Base-by-base conservation (phyloP, 2,797 vertebrate genomes). In the Tragelaphus oryx region DNA sequence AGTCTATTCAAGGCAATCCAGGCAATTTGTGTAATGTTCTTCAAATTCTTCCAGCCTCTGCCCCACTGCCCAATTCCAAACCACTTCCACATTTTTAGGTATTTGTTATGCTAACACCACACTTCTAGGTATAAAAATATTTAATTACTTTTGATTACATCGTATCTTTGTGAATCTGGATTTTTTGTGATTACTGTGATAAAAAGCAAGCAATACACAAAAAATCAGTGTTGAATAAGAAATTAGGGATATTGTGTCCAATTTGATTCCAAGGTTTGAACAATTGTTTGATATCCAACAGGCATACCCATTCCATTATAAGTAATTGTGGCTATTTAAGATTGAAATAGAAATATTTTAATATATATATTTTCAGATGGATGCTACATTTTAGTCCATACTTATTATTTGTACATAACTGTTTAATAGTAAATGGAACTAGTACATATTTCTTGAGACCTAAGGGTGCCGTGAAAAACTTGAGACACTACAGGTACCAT, bases 161-260 rank as follows among this genome's bases (percentile, higher is more conserved):
- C n/a, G 46, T 89, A 52, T 83, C 33, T 92, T 89, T 95, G n/a
- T 84, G 81, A 97, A 83, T 92, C 57, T 96, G 28, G 13, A 26
- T 76, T 78, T 85, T 79, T 30, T 50, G 14, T 85, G 87, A 33
- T 85, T 85, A 52, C 46, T 89, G 22, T 94, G 59, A 85, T 78
- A 50, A 55, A 44, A 79, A 79, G 33, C 46, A 92, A 85, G 17
- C 48, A 78, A 84, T 65, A 83, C 37, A 60, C 26, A 59, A 65
- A 59, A 83, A 89, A 33, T 78, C 50, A 30, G 8, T 48, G 26
- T 82, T 59, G 30, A 89, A 62, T 83, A 84, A 82, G 26, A 82
- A 89, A 20, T 85, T 50, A 89, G 48, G 79, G 37, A 68, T 50
- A 5, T 44, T 78, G 9, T 55, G 26, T 89, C n/a, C 80, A 84